phyloP scores from a whole-genome alignment of 2,797 vertebrate species.

The Oreortyx pictus region DNA sequence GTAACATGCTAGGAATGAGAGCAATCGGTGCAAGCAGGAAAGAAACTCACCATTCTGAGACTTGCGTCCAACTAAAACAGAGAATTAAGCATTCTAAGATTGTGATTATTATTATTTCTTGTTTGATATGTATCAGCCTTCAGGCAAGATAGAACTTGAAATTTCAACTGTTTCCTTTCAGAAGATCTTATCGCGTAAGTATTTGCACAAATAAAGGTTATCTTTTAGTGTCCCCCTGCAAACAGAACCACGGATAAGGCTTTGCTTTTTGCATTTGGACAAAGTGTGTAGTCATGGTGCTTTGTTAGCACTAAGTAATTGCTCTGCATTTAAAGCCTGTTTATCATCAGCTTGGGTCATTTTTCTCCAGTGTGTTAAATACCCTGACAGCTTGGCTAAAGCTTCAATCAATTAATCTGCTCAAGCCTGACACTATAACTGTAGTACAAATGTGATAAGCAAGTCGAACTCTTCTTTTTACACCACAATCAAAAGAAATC shows the following conservation, averaged over 20 bases:
- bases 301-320: conserved; percentile 75
- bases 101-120: not conserved
- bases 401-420: conserved; percentile 67
- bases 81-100: not conserved
- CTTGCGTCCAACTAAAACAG: not conserved
- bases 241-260: conserved; percentile 63
- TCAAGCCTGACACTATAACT: conserved; percentile 58
- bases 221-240: conserved; percentile 55
- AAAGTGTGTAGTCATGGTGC: conserved; percentile 64
- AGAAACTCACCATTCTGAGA: not conserved
- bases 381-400: conserved; percentile 56
- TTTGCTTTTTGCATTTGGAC: conserved; percentile 53
- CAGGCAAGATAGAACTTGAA: conserved; percentile 42
- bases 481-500: conserved; percentile 32
- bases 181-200: conserved; percentile 64
- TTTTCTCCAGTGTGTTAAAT: conserved; percentile 64
- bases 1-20: not conserved
- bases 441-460: conserved; percentile 68
- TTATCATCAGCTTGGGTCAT: conserved; percentile 65
- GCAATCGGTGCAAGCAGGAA: not conserved
- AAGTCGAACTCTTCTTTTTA: conserved; percentile 40
- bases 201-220: conserved; percentile 73
- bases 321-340: conserved; percentile 58
- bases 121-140: not conserved
- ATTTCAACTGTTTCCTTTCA: conserved; percentile 46